Base-by-base conservation (phyloP, 92 coral and sea anemone genomes). In the Siderastrea radians region DNA sequence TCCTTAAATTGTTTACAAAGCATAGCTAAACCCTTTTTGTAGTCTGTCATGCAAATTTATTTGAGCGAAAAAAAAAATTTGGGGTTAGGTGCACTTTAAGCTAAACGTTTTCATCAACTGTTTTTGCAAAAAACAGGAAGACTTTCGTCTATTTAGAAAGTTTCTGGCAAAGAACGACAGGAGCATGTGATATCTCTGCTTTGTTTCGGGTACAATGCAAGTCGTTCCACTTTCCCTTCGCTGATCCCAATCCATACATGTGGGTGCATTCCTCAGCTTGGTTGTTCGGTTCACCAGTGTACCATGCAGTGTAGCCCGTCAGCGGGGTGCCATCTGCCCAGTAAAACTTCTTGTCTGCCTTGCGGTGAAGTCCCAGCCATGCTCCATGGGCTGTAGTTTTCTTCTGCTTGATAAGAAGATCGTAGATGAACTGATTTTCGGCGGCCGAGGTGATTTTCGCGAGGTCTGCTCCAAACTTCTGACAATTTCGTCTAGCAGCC, bases 141-240 rank as follows among this genome's bases (percentile, higher is more conserved):
- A 5, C 57, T 5, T 3, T 53, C 57, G 3, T n/a, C 43, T 61
- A 61, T 6, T 61, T 16, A 9, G 66, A 61, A 14, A 5, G n/a
- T 61, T n/a, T 61, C n/a, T 61, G 43, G 26, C 66, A 61, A 0
- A 61, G 26, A 61, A 61, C 19, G 7, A 61, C 66, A 14, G 66
- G 66, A 61, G 66, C 66, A 13, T 2, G 1, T 0, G 7, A 13
- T 61, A 61, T 61, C 6, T 5, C 55, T 13, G 45, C 15, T n/a
- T 66, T 51, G 11, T 13, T 12, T 68, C 16, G 7, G 49, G 19
- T 52, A 53, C 86, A 82, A 1, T 55, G 7, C 61, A 53, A 14
- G 26, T 82, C 86, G 19, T 82, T 82, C 79, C 86, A 82, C 49
- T 82, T 82, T 2, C 79, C 55, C 9, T 44, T 82, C 45, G 16